Percentiles rank a stretch among this genome's conserved stretches.
These are phyloP conservation scores for Thelaira solivaga DNA, from an alignment of 2,888 invertebrate species.

Conservation along the genomic window DNA sequence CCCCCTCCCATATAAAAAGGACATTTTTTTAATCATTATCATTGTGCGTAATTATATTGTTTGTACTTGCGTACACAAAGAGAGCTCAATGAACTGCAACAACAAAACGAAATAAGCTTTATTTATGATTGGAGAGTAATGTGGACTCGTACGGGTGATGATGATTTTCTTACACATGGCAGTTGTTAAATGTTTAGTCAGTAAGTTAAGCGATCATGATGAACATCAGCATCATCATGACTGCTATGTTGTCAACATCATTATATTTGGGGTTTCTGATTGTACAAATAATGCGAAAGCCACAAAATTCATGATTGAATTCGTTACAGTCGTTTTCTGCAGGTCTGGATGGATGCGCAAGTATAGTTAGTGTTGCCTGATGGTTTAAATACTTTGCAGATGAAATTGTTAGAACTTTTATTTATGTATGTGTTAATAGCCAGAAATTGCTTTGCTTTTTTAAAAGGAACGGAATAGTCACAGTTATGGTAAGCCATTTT, in stretches of 20 bases:
- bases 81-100: slow-evolving; percentile 37
- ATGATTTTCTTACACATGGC: slow-evolving; percentile 27
- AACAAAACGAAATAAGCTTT: slow-evolving; percentile 30
- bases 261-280: slow-evolving; percentile 52
- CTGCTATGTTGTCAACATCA: slow-evolving; percentile 16
- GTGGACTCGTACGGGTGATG: too few species aligned
- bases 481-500: too few species aligned
- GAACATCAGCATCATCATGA: slow-evolving; percentile 32
- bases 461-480: too few species aligned
- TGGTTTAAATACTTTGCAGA: not conserved
- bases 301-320: slow-evolving; percentile 51
- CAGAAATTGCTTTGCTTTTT: too few species aligned
- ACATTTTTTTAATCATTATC: not conserved
- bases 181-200: slow-evolving; percentile 12
- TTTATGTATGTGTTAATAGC: too few species aligned
- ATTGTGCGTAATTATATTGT: slow-evolving; percentile 30
- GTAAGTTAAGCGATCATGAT: not conserved
- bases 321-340: slow-evolving; percentile 37
- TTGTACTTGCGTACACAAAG: not conserved
- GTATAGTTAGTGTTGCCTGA: slow-evolving; percentile 8
- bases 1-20: too few species aligned
- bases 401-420: not conserved
- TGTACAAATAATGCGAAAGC: slow-evolving; percentile 28
- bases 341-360: not conserved
- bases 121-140: slow-evolving; percentile 45